Conservation (phyloP, 2,888 invertebrate genomes). For the Uloborus plumipes region DNA sequence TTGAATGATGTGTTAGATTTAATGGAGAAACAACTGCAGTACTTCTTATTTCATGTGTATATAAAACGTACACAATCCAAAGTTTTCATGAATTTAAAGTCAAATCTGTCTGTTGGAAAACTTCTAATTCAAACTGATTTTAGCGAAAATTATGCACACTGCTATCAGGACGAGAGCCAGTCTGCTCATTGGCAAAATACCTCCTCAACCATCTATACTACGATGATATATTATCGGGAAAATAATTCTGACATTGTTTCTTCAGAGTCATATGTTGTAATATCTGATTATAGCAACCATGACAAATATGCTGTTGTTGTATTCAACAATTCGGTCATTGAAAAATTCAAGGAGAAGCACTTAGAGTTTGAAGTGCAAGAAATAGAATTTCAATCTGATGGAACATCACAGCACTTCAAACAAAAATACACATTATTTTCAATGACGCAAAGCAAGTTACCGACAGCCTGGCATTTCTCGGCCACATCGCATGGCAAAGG, state of each 20-base stretch:
- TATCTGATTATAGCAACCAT: neutral
- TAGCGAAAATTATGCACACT: neutral
- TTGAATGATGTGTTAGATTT: neutral
- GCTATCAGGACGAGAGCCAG: neutral
- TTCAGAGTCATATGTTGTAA: neutral
- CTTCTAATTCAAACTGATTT: neutral
- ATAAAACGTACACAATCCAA: neutral
- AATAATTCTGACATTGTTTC: neutral
- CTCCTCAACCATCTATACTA: neutral
- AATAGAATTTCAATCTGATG: neutral
- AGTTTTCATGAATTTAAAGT: neutral
- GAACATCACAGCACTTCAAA: neutral
- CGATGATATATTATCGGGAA: neutral
- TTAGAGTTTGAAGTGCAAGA: neutral
- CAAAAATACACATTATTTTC: neutral
- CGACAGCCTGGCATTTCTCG: neutral
- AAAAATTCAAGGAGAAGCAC: neutral
- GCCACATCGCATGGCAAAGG: slow-evolving; percentile 1
- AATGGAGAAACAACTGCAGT: neutral
- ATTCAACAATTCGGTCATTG: neutral
- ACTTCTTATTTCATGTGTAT: neutral
- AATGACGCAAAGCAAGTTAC: neutral
- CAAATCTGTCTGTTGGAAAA: neutral
- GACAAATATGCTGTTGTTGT: neutral
- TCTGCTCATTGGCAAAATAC: neutral